Evolutionary conservation across 2,888 invertebrate genomes (phyloP), one percentile per base, ranked within the genome.

Genomic region (Elmis aenea): DNA sequence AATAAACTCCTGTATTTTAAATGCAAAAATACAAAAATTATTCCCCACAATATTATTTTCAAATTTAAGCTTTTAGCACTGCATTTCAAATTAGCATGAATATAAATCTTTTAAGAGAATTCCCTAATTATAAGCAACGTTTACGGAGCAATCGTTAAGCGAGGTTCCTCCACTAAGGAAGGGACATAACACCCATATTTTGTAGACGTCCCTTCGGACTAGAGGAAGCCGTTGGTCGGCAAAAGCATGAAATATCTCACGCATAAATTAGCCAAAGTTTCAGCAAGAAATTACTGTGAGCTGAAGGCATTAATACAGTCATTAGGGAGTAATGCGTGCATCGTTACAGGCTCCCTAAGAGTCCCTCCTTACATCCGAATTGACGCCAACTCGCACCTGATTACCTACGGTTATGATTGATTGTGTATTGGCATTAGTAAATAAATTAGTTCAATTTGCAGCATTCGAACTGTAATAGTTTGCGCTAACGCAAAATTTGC

Each of bases 181-280:
- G n/a, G 33, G 28, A 37, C 33, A 34, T 37, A 33, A 37, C 42
- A 22, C 31, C 24, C 29, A 28, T 38, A 42, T 37, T 42, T 37
- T 42, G 43, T 43, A 33, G 33, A 33, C 40, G 42, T 42, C 47
- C 46, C 49, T 38, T 49, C 44, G 51, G 51, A 48, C 48, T 41
- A 22, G 33, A 45, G 48, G 46, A 50, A 53, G 52, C 57, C 57
- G 55, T 42, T 57, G 57, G 57, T 55, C 54, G 50, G 50, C 51
- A 50, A 58, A 55, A 56, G 56, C 62, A 58, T 61, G 60, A 61
- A 63, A 62, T 62, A 64, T 64, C 60, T 57, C 54, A 60, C 62
- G 65, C 65, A 65, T 65, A 65, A 64, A 65, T 65, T 65, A 63
- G 51, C 48, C 54, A 54, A 64, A 64, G 62, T 65, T 65, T 60